A percentile compares a stretch with the other conserved stretches of the same genome.
phyloP scores from a whole-genome alignment of 2,113 vertebrate genomes.

The Murina feae region DNA sequence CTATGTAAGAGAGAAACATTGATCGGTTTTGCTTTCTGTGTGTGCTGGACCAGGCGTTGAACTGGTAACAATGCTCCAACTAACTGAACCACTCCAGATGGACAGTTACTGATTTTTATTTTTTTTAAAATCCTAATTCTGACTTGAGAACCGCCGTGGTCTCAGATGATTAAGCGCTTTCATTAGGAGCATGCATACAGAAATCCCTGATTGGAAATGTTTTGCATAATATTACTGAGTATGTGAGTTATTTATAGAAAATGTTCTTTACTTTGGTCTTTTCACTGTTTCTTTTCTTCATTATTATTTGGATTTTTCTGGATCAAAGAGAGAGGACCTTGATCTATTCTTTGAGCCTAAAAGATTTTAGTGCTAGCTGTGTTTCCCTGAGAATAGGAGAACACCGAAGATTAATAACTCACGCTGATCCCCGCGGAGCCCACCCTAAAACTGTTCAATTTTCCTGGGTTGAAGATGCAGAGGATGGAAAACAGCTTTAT shows the following conservation, averaged over 20 bases:
- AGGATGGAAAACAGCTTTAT: not conserved
- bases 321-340: not conserved
- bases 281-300: not conserved
- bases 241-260: not conserved
- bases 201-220: not conserved
- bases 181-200: not conserved
- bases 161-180: not conserved
- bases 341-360: not conserved
- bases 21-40: not conserved
- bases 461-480: not conserved
- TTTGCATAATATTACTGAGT: not conserved
- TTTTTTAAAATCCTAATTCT: not conserved
- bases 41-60: too few relatives aligned
- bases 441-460: not conserved
- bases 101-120: not conserved
- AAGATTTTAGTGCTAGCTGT: not conserved
- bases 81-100: too few relatives aligned
- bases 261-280: slow-evolving; percentile 29
- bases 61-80: not conserved
- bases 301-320: slow-evolving; percentile 30
- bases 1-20: not conserved
- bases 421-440: not conserved
- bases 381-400: not conserved
- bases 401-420: not conserved
- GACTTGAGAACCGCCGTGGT: not conserved